Evolutionary conservation across 1,140 invertebrate species (phyloP), one percentile per base, ranked within the genome.

Genomic region (Sycophila sp.): DNA sequence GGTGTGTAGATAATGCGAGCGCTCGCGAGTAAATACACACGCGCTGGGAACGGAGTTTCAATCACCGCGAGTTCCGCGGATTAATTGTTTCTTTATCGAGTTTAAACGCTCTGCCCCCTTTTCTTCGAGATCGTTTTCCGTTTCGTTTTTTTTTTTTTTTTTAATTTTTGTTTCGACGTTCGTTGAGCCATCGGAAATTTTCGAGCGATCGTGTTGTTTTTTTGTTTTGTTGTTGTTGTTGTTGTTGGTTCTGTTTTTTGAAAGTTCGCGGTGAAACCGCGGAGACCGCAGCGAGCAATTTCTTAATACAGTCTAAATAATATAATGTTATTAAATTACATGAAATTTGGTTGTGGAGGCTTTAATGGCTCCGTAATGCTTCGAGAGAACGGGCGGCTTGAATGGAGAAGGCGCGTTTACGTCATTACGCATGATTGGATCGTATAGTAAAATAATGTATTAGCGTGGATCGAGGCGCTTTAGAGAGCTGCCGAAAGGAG

Each of bases 31-130:
- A 45, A 45, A 60, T 42, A 60, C 17, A 60, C 58, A 17, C 24
- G 58, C 58, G 24, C 38, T 60, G 58, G 38, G 58, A 60, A 60
- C 58, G 24, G 26, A 58, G 19, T 34, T 19, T 17, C 45, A 24
- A 5, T 5, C 26, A 40, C 11, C 13, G 42, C 7, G 22, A 7
- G 47, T 26, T 60, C n/a, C 2, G 17, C 3, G 26, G 45, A 22
- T 63, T 63, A 63, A 63, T 63, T 63, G 60, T 63, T 63, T 63
- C 42, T 49, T 49, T 49, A 63, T 63, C 40, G 49, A 49, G n/a
- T 42, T 45, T 45, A 42, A 60, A 60, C 45, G 19, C 58, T 42
- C 11, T 28, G 8, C 24, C 26, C 58, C 36, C 26, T 45, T n/a
- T n/a, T 45, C 36, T 60, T 60, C 36, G 17, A 60, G 24, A 68